These are phyloP conservation scores for Albula goreensis DNA, from an alignment of 2,113 vertebrate species.

Conservation along the genomic window DNA sequence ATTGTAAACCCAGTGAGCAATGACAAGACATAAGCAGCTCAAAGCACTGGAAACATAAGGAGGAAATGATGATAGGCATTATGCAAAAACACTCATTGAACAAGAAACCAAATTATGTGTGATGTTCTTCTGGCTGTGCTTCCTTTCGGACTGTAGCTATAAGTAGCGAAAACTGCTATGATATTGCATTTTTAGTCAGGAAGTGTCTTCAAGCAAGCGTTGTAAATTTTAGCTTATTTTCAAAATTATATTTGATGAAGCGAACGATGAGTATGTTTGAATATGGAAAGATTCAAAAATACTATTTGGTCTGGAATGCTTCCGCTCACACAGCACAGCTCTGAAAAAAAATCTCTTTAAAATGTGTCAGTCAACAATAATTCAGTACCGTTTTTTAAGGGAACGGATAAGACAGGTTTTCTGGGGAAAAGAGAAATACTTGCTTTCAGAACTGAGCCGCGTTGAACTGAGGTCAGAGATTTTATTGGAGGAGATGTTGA, in stretches of 20 bases:
- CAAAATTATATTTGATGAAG: neutral
- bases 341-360: neutral
- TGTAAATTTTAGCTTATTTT: neutral
- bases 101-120: neutral
- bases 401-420: neutral
- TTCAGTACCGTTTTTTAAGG: neutral
- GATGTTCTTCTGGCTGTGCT: neutral
- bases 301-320: neutral
- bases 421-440: neutral
- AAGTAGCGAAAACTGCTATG: neutral
- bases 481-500: neutral
- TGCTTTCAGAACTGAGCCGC: neutral
- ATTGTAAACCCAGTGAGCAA: slow-evolving; percentile 55
- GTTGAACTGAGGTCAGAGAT: neutral
- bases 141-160: neutral
- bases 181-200: neutral
- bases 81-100: slow-evolving; percentile 15
- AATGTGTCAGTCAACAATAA: neutral
- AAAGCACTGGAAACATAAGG: slow-evolving; percentile 28
- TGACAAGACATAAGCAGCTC: slow-evolving; percentile 56
- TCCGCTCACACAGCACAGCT: neutral
- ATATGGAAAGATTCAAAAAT: neutral
- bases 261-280: neutral
- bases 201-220: neutral
- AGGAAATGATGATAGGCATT: neutral